Conservation (phyloP, 2,113 vertebrate species). For the Pavo muticus region DNA sequence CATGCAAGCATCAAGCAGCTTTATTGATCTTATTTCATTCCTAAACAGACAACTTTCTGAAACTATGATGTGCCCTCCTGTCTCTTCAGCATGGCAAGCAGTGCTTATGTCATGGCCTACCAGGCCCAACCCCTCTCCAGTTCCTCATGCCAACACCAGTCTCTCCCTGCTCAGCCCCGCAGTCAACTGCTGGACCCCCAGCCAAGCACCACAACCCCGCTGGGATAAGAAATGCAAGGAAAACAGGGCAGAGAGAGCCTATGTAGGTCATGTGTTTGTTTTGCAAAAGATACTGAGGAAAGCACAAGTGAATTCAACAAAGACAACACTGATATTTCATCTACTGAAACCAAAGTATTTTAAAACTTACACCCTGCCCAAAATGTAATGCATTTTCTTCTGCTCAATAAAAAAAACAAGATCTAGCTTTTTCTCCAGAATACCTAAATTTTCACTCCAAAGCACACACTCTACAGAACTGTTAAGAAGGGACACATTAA, state of each 20-base stretch:
- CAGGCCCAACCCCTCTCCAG: not conserved
- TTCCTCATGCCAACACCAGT: rapidly evolving
- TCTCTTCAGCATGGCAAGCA: not conserved
- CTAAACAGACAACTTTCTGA: not conserved
- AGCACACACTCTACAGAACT: not conserved
- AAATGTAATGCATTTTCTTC: not conserved
- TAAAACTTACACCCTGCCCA: not conserved
- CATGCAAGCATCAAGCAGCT: not conserved
- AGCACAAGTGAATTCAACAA: not conserved
- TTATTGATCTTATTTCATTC: not conserved
- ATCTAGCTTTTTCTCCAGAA: not conserved
- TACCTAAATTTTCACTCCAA: not conserved
- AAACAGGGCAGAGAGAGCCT: not conserved
- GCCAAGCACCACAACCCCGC: not conserved
- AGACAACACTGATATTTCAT: not conserved
- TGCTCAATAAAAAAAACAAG: not conserved
- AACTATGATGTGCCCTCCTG: not conserved
- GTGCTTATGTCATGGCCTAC: not conserved
- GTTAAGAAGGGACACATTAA: not conserved
- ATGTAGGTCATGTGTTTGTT: not conserved
- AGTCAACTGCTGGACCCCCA: rapidly evolving
- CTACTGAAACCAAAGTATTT: not conserved
- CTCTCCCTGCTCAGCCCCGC: not conserved
- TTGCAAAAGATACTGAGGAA: not conserved
- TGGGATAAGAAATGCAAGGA: not conserved